These are phyloP conservation scores for Manis javanica DNA, from an alignment of 2,797 vertebrate genomes.

Conservation along the genomic window DNA sequence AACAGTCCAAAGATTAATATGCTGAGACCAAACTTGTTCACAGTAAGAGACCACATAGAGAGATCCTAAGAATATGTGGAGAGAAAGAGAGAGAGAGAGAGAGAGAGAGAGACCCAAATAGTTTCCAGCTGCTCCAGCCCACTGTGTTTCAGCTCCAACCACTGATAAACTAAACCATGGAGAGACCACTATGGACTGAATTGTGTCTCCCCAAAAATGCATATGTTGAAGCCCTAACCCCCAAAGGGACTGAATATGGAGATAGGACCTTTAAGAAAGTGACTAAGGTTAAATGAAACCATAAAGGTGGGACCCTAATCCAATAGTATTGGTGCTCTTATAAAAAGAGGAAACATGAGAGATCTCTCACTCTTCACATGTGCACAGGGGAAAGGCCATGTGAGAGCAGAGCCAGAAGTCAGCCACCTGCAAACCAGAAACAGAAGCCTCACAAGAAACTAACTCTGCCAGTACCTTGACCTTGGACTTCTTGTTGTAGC, in stretches of 20 bases:
- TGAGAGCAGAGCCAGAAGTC: neutral
- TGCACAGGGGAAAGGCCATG: neutral
- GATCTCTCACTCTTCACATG: neutral
- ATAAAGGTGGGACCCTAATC: neutral
- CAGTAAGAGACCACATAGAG: neutral
- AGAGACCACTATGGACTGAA: neutral
- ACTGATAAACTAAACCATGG: neutral
- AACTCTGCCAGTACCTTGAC: neutral
- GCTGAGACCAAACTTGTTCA: neutral
- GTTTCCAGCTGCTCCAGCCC: neutral
- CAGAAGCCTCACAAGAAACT: neutral
- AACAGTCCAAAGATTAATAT: neutral
- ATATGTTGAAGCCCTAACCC: neutral
- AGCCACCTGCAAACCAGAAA: neutral
- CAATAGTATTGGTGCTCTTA: neutral
- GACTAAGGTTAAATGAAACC: neutral
- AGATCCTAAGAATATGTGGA: neutral
- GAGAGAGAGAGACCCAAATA: neutral
- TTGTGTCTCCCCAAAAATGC: neutral
- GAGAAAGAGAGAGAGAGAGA: neutral
- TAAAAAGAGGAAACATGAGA: neutral
- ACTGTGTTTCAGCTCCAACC: neutral
- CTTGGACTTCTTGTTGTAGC: neutral
- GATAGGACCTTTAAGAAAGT: neutral
- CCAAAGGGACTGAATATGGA: neutral